phyloP scores from a whole-genome alignment of 2,888 invertebrate species.

The Eupithecia subfuscata region DNA sequence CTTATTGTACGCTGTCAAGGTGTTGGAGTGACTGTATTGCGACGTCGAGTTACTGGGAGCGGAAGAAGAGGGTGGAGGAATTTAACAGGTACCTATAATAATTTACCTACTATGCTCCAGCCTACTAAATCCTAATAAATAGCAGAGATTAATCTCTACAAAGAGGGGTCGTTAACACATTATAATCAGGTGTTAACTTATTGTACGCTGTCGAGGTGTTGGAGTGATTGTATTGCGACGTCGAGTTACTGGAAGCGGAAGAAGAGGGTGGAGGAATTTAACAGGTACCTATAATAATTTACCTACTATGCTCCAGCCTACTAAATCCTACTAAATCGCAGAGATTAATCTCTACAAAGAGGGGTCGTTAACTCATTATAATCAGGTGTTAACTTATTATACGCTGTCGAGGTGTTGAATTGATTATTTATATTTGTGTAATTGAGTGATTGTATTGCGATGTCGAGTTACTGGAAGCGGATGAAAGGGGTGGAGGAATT shows the following conservation, averaged over 20 bases:
- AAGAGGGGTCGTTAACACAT: conserved; percentile 90
- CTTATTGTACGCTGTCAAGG: conserved; percentile 87
- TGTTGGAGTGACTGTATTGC: conserved; percentile 92
- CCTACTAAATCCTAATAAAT: conserved; percentile 69
- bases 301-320: too few relatives aligned
- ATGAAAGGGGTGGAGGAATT: conserved; percentile 85
- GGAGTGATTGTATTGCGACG: conserved; percentile 88
- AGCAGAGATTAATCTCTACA: conserved; percentile 89
- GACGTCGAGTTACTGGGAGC: conserved; percentile 85
- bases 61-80: conserved; percentile 83
- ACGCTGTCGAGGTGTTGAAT: conserved; percentile 90
- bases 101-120: background rate
- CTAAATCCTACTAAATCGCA: conserved; percentile 74
- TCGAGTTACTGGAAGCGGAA: conserved; percentile 86
- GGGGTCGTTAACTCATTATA: conserved; percentile 91
- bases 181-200: conserved; percentile 89
- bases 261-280: conserved; percentile 86
- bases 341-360: conserved; percentile 91
- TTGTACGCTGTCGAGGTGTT: conserved; percentile 90
- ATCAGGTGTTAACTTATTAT: conserved; percentile 89
- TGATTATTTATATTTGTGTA: too few relatives aligned
- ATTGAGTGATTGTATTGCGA: conserved; percentile 88
- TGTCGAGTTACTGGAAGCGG: conserved; percentile 86
- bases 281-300: conserved; percentile 75
- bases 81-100: conserved; percentile 86